Conservation (phyloP, 2,888 invertebrate species). For the Strigamia maritima region DNA sequence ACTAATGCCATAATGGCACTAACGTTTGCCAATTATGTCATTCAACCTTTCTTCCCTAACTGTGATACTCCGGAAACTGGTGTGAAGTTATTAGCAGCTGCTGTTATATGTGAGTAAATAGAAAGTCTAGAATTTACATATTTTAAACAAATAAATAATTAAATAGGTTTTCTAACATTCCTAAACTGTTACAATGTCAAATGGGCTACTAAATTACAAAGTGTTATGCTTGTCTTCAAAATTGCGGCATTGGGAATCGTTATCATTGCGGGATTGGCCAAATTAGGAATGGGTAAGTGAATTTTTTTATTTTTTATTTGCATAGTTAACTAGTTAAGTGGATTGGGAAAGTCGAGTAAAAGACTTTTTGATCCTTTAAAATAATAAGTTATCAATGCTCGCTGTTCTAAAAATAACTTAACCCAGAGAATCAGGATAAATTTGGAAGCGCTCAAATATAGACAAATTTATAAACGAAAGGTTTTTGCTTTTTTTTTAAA, state of each 20-base stretch:
- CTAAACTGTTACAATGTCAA: slow-evolving; percentile 95
- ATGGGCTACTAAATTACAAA: slow-evolving; percentile 91
- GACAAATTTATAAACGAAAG: neutral
- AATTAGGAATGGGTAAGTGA: slow-evolving; percentile 61
- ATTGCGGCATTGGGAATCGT: slow-evolving; percentile 79
- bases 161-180: slow-evolving; percentile 76
- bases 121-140: too few species aligned
- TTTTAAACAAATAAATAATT: too few species aligned
- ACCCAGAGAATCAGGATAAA: neutral
- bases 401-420: neutral
- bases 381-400: neutral
- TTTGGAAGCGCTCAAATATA: neutral
- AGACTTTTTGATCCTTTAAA: too few species aligned
- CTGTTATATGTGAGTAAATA: slow-evolving; percentile 74
- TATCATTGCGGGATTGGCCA: slow-evolving; percentile 75
- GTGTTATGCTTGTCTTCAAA: slow-evolving; percentile 89
- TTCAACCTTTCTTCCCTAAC: slow-evolving; percentile 79
- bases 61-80: slow-evolving; percentile 79
- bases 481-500: neutral
- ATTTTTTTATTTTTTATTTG: neutral
- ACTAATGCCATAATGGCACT: slow-evolving; percentile 91
- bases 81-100: slow-evolving; percentile 79
- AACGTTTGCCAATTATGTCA: slow-evolving; percentile 87
- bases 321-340: too few species aligned
- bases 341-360: too few species aligned